Evolutionary conservation across 1,140 invertebrate genomes (phyloP).

Genomic region (Heliconius himera): DNA sequence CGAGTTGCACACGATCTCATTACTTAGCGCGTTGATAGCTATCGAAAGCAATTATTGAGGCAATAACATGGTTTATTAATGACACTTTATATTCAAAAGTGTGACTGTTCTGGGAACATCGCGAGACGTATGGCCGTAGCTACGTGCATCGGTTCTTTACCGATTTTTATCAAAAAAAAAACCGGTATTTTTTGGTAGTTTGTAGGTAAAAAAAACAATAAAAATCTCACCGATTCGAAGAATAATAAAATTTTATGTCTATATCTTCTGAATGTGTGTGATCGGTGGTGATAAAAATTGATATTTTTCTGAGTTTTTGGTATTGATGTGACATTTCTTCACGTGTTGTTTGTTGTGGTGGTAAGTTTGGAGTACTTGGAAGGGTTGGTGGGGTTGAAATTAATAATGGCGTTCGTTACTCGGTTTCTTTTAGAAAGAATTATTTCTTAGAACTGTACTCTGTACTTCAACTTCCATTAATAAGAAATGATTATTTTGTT

Average conservation of each 20-base stretch:
- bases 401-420: background rate
- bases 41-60: slow-evolving; percentile 56
- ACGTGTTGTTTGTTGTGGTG: slow-evolving; percentile 33
- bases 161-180: slow-evolving; percentile 69
- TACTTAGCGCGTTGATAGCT: slow-evolving; percentile 38
- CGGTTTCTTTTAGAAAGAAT: no score
- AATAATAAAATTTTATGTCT: slow-evolving; percentile 76
- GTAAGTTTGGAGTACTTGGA: background rate
- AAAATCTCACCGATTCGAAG: slow-evolving; percentile 59
- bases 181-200: slow-evolving; percentile 56
- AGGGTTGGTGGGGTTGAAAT: background rate
- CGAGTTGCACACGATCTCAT: slow-evolving; percentile 38
- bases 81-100: slow-evolving; percentile 60
- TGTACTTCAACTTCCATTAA: no score
- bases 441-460: no score
- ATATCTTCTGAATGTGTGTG: slow-evolving; percentile 61
- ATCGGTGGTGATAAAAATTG: slow-evolving; percentile 60
- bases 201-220: slow-evolving; percentile 42
- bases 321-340: slow-evolving; percentile 43
- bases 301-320: slow-evolving; percentile 41
- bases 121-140: slow-evolving; percentile 43
- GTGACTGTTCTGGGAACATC: slow-evolving; percentile 56
- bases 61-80: slow-evolving; percentile 60
- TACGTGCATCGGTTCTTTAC: slow-evolving; percentile 68
- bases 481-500: no score